Evolutionary conservation across 2,888 invertebrate species (phyloP), one percentile per base, ranked within the genome.

Genomic region (Hydrotaea diabolus): DNA sequence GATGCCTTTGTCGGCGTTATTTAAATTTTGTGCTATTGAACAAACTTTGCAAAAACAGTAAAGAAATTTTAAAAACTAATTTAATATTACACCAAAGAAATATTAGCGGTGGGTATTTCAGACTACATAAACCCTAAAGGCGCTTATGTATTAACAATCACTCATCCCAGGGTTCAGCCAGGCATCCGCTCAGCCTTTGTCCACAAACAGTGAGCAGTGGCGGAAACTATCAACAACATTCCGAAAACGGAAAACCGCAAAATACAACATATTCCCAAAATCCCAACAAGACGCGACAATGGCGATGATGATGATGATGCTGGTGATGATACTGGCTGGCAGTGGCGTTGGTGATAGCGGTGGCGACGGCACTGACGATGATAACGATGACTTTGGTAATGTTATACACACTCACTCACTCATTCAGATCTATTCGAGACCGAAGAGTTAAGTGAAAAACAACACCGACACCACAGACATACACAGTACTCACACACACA

Each of bases 381-480:
- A 69, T 43, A 43, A 46, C 69, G 21, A 46, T 69, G 69, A 69
- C 69, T 69, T 69, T 69, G 69, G 46, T 69, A 43, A 69, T 46
- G 43, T 23, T 21, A 69, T 69, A 69, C 23, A 15, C 66, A 26
- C 23, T 23, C 66, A 26, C 26, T 57, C 43, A 39, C 21, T 69
- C 46, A 23, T 46, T 69, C 26, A 59, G 59, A 59, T 59, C 69
- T 46, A 69, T 69, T 21, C 46, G 11, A 74, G 76, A 72, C 64
- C 72, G 66, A 72, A 73, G 76, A 81, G 78, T 82, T 79, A 76
- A 85, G 69, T 85, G 84, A 82, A 85, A 79, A 82, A 77, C 76
- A 69, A 77, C 78, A 75, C 72, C 36, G 26, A 43, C 79, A 76
- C 43, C 46, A 15, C n/a, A 31, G 5, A 69, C 19, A 21, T 26